Evolutionary conservation across 2,888 invertebrate genomes (phyloP).

Genomic region (Caenorhabditis plicata): DNA sequence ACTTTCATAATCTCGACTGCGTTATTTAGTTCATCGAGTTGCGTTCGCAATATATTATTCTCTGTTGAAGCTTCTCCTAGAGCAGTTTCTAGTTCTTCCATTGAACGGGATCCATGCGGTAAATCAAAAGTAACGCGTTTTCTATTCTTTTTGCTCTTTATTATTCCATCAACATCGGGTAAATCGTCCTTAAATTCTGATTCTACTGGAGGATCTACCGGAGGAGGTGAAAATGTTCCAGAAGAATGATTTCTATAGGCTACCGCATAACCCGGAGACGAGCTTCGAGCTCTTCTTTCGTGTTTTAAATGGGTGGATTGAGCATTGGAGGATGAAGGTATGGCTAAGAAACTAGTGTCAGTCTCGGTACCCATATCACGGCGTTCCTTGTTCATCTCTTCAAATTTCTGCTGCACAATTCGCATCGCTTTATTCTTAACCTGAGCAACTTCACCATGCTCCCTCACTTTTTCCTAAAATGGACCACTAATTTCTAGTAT

Average conservation of each 20-base stretch:
- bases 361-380: slow-evolving; percentile 45
- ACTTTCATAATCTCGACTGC: slow-evolving; percentile 19
- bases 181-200: slow-evolving; percentile 19
- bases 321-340: slow-evolving; percentile 8
- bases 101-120: slow-evolving; percentile 7
- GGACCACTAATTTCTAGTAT: background rate
- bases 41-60: slow-evolving; percentile 15
- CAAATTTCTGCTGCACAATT: slow-evolving; percentile 54
- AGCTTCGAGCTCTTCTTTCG: slow-evolving; percentile 24
- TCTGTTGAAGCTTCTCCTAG: slow-evolving; percentile 24
- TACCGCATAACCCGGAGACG: slow-evolving; percentile 42
- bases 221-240: slow-evolving; percentile 29
- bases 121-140: slow-evolving; percentile 63
- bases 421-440: slow-evolving; percentile 60
- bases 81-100: slow-evolving; percentile 4
- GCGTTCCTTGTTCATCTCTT: slow-evolving; percentile 34
- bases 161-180: slow-evolving; percentile 30
- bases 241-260: slow-evolving; percentile 27
- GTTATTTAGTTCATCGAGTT: slow-evolving; percentile 14
- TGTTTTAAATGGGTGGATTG: no score
- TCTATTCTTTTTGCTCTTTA: slow-evolving; percentile 20
- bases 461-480: slow-evolving; percentile 53
- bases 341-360: slow-evolving; percentile 15
- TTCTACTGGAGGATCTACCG: slow-evolving; percentile 33
- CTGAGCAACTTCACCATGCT: slow-evolving; percentile 59